These are phyloP conservation scores for Lepisosteus oculatus DNA, from an alignment of 2,113 vertebrate genomes.

Conservation along the genomic window DNA sequence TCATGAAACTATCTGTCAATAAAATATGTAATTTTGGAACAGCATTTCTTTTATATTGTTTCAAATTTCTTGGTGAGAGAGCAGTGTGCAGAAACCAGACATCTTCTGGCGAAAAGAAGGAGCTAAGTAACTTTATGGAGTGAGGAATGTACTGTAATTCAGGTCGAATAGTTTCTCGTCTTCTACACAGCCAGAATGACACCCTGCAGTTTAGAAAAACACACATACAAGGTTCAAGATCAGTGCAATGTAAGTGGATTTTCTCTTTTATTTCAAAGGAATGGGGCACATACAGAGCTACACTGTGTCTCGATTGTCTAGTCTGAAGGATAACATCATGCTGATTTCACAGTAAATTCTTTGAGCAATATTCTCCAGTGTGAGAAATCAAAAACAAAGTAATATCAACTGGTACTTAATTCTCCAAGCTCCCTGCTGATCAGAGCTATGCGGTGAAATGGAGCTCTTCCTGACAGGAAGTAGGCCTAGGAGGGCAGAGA, in stretches of 20 bases:
- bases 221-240: slow-evolving; percentile 61
- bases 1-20: no score
- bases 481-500: slow-evolving; percentile 72
- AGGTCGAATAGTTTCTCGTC: slow-evolving; percentile 44
- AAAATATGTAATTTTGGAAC: no score
- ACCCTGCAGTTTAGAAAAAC: slow-evolving; percentile 73
- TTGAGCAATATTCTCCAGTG: slow-evolving; percentile 84
- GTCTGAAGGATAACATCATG: slow-evolving; percentile 75
- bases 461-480: slow-evolving; percentile 93
- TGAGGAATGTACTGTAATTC: slow-evolving; percentile 55
- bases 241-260: slow-evolving; percentile 71
- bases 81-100: no score
- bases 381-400: slow-evolving; percentile 87
- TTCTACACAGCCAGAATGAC: slow-evolving; percentile 51
- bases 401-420: slow-evolving; percentile 98
- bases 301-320: slow-evolving; percentile 70
- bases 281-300: slow-evolving; percentile 54
- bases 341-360: slow-evolving; percentile 73
- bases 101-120: background rate
- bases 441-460: slow-evolving; percentile 77
- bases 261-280: slow-evolving; percentile 59
- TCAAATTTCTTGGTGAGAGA: no score
- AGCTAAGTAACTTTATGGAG: slow-evolving; percentile 19
- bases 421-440: slow-evolving; percentile 80
- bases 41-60: no score